These are phyloP conservation scores for Conistra vaccinii DNA, from an alignment of 2,888 invertebrate genomes.

Conservation along the genomic window DNA sequence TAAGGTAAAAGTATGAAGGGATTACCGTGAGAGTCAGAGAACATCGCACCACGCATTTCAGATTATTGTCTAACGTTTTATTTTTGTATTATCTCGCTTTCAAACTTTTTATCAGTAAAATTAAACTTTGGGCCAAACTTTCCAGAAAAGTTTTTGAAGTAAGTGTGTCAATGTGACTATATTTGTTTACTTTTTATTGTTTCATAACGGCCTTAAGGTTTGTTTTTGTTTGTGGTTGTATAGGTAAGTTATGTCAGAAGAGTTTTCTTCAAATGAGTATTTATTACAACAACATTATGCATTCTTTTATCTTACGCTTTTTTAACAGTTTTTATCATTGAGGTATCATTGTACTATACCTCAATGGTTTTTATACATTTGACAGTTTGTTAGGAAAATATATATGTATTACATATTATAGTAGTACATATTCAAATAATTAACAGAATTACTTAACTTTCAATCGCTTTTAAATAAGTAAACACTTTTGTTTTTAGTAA, in stretches of 20 bases:
- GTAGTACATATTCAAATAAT: constrained; percentile 3
- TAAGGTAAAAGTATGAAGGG: constrained; percentile 18
- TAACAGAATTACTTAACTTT: not conserved
- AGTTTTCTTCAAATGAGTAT: constrained; percentile 31
- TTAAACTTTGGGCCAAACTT: constrained; percentile 73
- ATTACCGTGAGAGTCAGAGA: constrained; percentile 56
- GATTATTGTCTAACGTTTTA: constrained; percentile 47
- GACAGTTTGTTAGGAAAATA: not conserved
- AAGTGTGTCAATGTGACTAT: constrained; percentile 75
- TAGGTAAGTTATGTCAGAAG: constrained; percentile 28
- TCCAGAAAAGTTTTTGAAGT: constrained; percentile 73
- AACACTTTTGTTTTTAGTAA: not conserved
- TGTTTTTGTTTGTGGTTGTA: constrained; percentile 55
- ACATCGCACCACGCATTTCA: constrained; percentile 72
- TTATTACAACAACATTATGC: not conserved
- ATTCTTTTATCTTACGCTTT: not conserved
- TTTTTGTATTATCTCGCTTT: constrained; percentile 56
- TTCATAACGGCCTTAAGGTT: constrained; percentile 55
- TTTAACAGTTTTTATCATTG: not conserved
- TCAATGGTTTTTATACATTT: no score
- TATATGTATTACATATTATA: not conserved
- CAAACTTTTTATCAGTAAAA: constrained; percentile 67
- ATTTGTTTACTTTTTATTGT: constrained; percentile 66
- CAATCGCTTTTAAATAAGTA: not conserved
- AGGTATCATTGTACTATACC: no score